Conservation (phyloP, 30 jellyfish, hydroid and myxozoan species). For the Haliclystus octoradiatus region DNA sequence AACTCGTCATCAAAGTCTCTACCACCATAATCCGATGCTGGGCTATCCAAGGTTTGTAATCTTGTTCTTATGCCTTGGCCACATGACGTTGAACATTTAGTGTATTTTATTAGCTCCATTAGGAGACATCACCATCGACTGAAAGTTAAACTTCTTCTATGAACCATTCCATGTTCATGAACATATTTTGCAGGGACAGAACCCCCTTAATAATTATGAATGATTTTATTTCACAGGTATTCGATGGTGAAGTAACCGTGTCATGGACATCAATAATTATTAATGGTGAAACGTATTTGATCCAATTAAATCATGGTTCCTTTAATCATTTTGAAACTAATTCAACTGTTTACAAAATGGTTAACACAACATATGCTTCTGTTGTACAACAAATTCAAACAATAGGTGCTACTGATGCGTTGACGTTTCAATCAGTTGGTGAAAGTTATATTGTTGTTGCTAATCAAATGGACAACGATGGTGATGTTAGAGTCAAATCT, state of each 20-base stretch:
- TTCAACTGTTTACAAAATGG: constrained; percentile 29
- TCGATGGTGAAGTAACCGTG: constrained; percentile 32
- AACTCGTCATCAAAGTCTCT: too few relatives aligned
- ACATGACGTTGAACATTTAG: too few relatives aligned
- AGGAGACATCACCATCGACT: too few relatives aligned
- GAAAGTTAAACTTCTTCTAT: too few relatives aligned
- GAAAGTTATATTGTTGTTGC: constrained; percentile 22
- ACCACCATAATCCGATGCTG: too few relatives aligned
- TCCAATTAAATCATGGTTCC: constrained; percentile 38
- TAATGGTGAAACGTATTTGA: constrained; percentile 5
- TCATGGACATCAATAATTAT: constrained; percentile 22
- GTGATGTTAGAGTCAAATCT: constrained; percentile 15
- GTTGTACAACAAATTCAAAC: constrained; percentile 45
- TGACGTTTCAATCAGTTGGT: constrained; percentile 20
- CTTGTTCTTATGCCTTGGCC: too few relatives aligned
- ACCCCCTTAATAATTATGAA: too few relatives aligned
- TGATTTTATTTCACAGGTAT: too few relatives aligned
- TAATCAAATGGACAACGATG: constrained; percentile 26
- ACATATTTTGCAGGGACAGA: too few relatives aligned
- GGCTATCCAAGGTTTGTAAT: too few relatives aligned
- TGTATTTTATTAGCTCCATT: too few relatives aligned
- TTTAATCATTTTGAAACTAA: constrained; percentile 29
- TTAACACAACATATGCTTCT: constrained; percentile 12
- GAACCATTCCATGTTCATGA: too few relatives aligned
- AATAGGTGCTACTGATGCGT: constrained; percentile 37